A percentile compares a stretch with the other conserved stretches of the same genome.
Conservation (phyloP, 2,113 vertebrate genomes). For the Actenoides hombroni region DNA sequence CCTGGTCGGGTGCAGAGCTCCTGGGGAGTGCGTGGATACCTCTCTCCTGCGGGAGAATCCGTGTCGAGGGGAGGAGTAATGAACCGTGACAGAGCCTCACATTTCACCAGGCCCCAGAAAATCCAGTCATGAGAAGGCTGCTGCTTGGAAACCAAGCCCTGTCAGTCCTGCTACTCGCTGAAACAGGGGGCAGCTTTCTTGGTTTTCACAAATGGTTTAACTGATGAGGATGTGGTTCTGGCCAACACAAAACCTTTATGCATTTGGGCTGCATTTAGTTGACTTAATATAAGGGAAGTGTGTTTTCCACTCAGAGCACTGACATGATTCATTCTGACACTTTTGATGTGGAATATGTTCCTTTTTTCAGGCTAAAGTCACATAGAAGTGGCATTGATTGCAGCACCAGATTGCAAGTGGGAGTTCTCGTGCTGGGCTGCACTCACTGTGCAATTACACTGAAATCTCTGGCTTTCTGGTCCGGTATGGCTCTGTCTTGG, state of each 20-base stretch:
- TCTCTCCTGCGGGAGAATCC: not conserved
- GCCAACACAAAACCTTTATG: not conserved
- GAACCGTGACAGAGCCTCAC: not conserved
- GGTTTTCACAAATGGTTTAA: not conserved
- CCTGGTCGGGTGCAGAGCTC: not conserved
- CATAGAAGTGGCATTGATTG: not conserved
- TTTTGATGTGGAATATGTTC: not conserved
- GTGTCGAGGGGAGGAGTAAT: not conserved
- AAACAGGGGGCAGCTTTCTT: not conserved
- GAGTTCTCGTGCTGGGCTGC: not conserved
- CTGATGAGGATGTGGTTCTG: not conserved
- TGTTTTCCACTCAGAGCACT: not conserved
- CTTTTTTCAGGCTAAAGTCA: not conserved
- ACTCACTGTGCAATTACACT: not conserved
- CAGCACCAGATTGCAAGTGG: not conserved
- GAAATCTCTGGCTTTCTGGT: not conserved
- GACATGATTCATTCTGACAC: not conserved
- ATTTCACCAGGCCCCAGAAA: not conserved
- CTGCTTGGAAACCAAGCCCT: not conserved
- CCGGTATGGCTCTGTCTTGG: not conserved
- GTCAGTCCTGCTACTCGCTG: not conserved
- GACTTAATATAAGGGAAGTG: not conserved
- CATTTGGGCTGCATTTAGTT: not conserved
- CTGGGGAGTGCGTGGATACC: not conserved
- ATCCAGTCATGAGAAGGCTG: not conserved